Base-by-base conservation (phyloP, 2,113 vertebrate genomes). In the Nothocercus julius region DNA sequence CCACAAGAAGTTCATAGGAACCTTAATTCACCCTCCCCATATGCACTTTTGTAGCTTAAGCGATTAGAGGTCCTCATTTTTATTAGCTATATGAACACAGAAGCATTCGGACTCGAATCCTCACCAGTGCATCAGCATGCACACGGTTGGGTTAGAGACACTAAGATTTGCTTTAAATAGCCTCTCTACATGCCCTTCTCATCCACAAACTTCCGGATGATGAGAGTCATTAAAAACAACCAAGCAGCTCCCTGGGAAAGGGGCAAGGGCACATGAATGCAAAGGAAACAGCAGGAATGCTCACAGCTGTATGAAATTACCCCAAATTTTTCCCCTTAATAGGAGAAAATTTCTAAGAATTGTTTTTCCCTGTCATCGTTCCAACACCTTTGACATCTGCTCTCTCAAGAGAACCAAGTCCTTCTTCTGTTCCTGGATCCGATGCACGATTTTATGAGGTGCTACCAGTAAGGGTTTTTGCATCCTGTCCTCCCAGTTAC, bases 281-380 rank as follows among this genome's bases (percentile, higher is more conserved):
- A 70, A 78, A 40, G 5, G 61, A 78, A 96, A 79, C 44, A 85
- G 92, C 62, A 88, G 53, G 77, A 77, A 79, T 69, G 58, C 79
- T 95, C 90, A 79, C 74, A 76, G 74, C 86, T 79, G 14, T 1
- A 69, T 82, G 70, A 86, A 89, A 94, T 88, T 8, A 79, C 77
- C 34, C 68, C 63, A 88, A 85, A 93, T 82, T 92, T 93, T 83
- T 79, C 86, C 88, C 67, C 47, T 6, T 80, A 70, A 77, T 87
- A 72, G 44, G 88, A 93, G 78, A 88, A 82, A 82, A 85, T 90
- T 92, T 93, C 85, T 73, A 79, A 66, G 64, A 85, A 80, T 77
- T 93, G 67, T 72, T 94, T 84, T 90, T 78, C 45, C 72, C 76
- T 86, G 86, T 93, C 93, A 45, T 82, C 49, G 89, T 90, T 83